These are phyloP conservation scores for Hirudo medicinalis DNA, from an alignment of 1,140 invertebrate species.

Conservation along the genomic window DNA sequence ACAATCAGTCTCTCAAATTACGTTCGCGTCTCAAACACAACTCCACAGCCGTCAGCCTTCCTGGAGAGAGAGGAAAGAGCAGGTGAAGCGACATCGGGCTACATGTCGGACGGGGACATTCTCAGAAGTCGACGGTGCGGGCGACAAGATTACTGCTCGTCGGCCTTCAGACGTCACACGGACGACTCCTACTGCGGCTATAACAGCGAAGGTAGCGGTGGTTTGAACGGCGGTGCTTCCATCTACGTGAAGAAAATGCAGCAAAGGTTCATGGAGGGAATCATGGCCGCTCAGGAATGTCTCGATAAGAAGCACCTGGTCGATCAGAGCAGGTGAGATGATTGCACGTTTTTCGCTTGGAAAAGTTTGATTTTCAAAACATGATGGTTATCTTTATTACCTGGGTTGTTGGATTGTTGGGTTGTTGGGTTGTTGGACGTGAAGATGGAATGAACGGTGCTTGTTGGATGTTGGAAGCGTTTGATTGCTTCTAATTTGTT, in stretches of 20 bases:
- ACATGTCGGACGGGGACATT: conserved; percentile 62
- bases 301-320: conserved; percentile 41
- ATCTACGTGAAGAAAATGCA: conserved; percentile 53
- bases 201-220: conserved; percentile 53
- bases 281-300: conserved; percentile 41
- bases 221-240: conserved; percentile 49
- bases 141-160: too few species aligned
- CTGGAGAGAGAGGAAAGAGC: conserved; percentile 38
- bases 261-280: conserved; percentile 39
- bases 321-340: conserved; percentile 28
- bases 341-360: too few species aligned
- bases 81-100: conserved; percentile 45
- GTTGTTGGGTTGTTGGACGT: too few species aligned
- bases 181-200: conserved; percentile 51
- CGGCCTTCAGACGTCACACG: conserved; percentile 24
- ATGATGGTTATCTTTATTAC: too few species aligned
- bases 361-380: too few species aligned
- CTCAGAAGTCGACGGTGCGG: conserved; percentile 33
- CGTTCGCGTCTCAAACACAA: too few species aligned
- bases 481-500: too few species aligned
- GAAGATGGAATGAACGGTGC: too few species aligned
- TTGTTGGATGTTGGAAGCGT: too few species aligned
- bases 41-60: conserved; percentile 29
- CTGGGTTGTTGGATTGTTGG: too few species aligned
- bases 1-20: too few species aligned